phyloP scores from a whole-genome alignment of 2,888 invertebrate species.

The Schrankia costaestrigalis region DNA sequence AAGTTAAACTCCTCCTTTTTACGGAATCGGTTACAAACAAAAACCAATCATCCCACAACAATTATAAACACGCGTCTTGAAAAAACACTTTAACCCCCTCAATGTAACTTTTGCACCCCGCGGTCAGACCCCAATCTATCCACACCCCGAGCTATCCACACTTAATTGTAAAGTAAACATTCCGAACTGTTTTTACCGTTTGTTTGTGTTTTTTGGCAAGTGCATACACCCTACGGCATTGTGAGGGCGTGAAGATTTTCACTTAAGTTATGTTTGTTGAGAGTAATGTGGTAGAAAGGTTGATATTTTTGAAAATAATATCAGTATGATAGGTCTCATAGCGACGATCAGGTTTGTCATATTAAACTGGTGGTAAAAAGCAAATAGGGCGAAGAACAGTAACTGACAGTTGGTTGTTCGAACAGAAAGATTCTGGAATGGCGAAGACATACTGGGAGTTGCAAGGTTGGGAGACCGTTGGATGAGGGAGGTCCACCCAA shows the following conservation, averaged over 20 bases:
- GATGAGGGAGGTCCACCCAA: too few species aligned
- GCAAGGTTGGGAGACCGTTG: too few species aligned
- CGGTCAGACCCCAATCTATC: neutral
- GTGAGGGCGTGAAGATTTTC: slow-evolving; percentile 22
- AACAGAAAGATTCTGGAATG: too few species aligned
- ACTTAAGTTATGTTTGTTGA: slow-evolving; percentile 11
- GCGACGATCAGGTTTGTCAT: too few species aligned
- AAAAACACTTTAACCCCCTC: slow-evolving; percentile 5
- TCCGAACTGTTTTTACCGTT: slow-evolving; percentile 44
- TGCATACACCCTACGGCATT: slow-evolving; percentile 25
- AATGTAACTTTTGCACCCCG: slow-evolving; percentile 6
- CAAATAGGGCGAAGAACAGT: too few species aligned
- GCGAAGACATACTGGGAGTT: too few species aligned
- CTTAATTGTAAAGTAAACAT: slow-evolving; percentile 61
- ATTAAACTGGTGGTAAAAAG: too few species aligned
- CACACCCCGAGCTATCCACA: slow-evolving; percentile 4
- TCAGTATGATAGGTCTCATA: too few species aligned
- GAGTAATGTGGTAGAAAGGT: neutral
- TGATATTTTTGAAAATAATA: too few species aligned
- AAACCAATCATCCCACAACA: too few species aligned
- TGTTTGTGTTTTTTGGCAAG: slow-evolving; percentile 53
- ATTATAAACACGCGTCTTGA: slow-evolving; percentile 6
- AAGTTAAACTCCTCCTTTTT: neutral
- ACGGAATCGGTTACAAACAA: neutral
- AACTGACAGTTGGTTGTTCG: too few species aligned